Percentiles rank a stretch among this genome's conserved stretches.
These are phyloP conservation scores for Eonycteris spelaea DNA, from an alignment of 2,113 vertebrate genomes.

Conservation along the genomic window DNA sequence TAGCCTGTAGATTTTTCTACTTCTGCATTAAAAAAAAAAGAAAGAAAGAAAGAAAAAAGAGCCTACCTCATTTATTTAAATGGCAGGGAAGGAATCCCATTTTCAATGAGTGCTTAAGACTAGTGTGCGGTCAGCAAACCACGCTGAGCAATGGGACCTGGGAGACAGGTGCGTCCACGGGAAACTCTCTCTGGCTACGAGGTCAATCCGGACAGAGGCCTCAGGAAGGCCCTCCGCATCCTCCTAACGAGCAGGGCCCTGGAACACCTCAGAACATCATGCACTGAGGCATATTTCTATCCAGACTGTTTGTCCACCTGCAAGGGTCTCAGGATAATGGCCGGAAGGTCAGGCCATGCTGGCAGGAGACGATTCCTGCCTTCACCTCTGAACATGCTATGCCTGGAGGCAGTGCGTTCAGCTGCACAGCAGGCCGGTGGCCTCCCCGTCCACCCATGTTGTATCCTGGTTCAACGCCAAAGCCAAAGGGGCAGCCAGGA, in stretches of 20 bases:
- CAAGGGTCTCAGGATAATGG: neutral
- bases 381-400: neutral
- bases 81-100: neutral
- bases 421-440: neutral
- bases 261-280: neutral
- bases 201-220: fast-evolving
- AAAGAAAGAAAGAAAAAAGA: neutral
- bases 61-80: neutral
- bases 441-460: neutral
- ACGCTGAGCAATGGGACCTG: neutral
- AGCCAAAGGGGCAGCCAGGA: neutral
- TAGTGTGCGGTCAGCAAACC: fast-evolving
- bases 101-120: neutral
- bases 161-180: fast-evolving
- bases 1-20: neutral
- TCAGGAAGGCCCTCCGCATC: too few species aligned
- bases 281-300: neutral
- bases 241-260: neutral
- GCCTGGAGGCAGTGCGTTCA: neutral
- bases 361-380: neutral
- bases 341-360: neutral
- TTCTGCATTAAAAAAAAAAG: neutral
- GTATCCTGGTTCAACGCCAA: neutral
- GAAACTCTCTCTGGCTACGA: neutral
- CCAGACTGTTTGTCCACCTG: neutral